A percentile compares a stretch with the other conserved stretches of the same genome.
phyloP scores from a whole-genome alignment of 2,113 vertebrate species.

The Tympanuchus pallidicinctus region DNA sequence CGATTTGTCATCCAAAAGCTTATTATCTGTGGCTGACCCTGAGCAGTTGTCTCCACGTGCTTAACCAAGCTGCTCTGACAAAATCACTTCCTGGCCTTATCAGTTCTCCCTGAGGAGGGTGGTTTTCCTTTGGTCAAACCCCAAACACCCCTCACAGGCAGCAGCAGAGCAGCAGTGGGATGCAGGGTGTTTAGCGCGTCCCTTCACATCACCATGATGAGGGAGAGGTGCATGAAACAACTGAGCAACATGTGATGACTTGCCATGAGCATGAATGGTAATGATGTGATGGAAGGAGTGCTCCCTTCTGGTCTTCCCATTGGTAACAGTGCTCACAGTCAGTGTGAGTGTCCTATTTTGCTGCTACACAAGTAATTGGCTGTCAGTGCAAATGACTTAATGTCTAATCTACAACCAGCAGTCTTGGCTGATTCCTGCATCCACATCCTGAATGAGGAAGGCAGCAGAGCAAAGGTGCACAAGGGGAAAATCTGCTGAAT shows the following conservation, averaged over 20 bases:
- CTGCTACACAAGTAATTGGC: background rate
- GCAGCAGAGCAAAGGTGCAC: background rate
- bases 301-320: constrained; percentile 22
- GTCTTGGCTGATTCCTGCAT: background rate
- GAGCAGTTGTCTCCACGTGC: constrained; percentile 10
- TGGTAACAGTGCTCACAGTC: constrained; percentile 10
- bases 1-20: constrained; percentile 62
- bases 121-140: background rate
- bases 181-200: background rate
- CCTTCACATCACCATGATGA: background rate
- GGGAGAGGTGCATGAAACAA: background rate
- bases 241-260: background rate
- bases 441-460: background rate
- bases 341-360: background rate
- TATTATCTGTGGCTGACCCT: constrained; percentile 34
- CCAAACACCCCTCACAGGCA: background rate
- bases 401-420: constrained; percentile 17
- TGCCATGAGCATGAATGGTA: background rate
- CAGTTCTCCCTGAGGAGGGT: background rate
- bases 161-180: background rate
- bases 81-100: background rate
- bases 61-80: constrained; percentile 16
- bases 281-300: background rate
- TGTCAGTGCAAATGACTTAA: constrained; percentile 34
- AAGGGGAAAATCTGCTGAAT: background rate